Evolutionary conservation across 2,797 vertebrate species (phyloP), one percentile per base, ranked within the genome.

Genomic region (Channallabes apus): DNA sequence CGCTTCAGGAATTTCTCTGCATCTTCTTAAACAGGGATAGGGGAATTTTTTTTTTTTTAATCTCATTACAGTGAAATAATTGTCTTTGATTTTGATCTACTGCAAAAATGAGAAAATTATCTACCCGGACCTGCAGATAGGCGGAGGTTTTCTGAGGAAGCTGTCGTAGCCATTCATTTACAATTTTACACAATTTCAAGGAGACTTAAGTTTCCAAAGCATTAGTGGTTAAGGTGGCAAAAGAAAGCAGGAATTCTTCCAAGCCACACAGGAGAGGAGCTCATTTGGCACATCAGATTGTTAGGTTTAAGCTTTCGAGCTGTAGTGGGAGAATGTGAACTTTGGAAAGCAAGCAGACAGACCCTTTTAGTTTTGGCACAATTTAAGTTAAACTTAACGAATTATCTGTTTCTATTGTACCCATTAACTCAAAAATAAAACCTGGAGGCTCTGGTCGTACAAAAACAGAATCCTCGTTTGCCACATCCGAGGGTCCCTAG

Each of bases 1-100:
- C 41, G 65, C 69, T 85, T 72, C 85, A 85, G 84, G 83, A 85
- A 71, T 69, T 58, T 86, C 54, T n/a, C 69, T 82, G 9, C 71
- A 83, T 51, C 80, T 73, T 51, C 58, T 6, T 38, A 61, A 61
- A 77, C 29, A 12, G 29, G n/a, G n/a, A 3, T 22, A 11, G 46
- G 46, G 46, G 2, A 11, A 11, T 51, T 51, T 51, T 51, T 12
- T 51, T 51, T 46, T 46, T 46, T 46, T 54, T 17, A 59, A 59
- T 59, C 73, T 77, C 24, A 11, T 32, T 27, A 32, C 9, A 6
- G 76, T 61, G 11, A 78, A 61, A 38, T 78, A 8, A 78, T 78
- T 8, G 54, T 77, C 75, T 77, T 35, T 59, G 7, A 64, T 75
- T 73, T 54, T 73, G 72, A 86, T 86, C 38, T 22, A 20, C 18